These are phyloP conservation scores for Conopomorpha cramerella DNA, from an alignment of 1,140 invertebrate species.

Conservation along the genomic window DNA sequence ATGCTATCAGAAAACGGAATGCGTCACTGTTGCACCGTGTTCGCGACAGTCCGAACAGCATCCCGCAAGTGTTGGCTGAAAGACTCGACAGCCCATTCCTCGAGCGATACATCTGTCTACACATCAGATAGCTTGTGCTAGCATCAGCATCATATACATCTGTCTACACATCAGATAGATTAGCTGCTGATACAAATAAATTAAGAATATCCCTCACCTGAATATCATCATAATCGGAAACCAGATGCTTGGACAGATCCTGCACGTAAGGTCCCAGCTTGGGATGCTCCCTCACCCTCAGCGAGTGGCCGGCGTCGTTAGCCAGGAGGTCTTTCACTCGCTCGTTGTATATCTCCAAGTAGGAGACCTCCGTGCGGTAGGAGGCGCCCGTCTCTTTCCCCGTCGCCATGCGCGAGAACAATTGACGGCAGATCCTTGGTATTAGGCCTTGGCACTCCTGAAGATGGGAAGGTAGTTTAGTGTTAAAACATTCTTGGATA, in stretches of 20 bases:
- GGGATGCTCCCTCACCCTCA: slow-evolving; percentile 91
- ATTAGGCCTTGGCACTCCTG: slow-evolving; percentile 84
- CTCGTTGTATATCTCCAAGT: slow-evolving; percentile 93
- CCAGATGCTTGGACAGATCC: slow-evolving; percentile 83
- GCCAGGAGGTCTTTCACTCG: slow-evolving; percentile 85
- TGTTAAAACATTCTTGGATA: too few species aligned
- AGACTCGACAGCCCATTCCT: too few species aligned
- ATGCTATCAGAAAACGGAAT: too few species aligned
- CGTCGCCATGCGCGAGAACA: slow-evolving; percentile 75
- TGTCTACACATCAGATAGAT: too few species aligned
- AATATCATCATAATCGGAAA: slow-evolving; percentile 84
- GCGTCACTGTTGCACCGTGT: too few species aligned
- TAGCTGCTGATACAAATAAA: too few species aligned
- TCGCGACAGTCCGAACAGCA: too few species aligned
- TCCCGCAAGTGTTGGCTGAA: too few species aligned
- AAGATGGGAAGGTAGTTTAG: slow-evolving; percentile 14
- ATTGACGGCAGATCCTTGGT: slow-evolving; percentile 81
- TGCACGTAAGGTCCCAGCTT: slow-evolving; percentile 92
- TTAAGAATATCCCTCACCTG: slow-evolving; percentile 60
- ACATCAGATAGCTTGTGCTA: too few species aligned
- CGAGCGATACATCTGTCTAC: too few species aligned
- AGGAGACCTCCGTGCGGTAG: slow-evolving; percentile 82
- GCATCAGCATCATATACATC: too few species aligned
- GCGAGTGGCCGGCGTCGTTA: slow-evolving; percentile 67
- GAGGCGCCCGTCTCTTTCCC: slow-evolving; percentile 82